These are phyloP conservation scores for Quadroppia sp. DNA, from an alignment of 2,888 invertebrate genomes.

Conservation along the genomic window DNA sequence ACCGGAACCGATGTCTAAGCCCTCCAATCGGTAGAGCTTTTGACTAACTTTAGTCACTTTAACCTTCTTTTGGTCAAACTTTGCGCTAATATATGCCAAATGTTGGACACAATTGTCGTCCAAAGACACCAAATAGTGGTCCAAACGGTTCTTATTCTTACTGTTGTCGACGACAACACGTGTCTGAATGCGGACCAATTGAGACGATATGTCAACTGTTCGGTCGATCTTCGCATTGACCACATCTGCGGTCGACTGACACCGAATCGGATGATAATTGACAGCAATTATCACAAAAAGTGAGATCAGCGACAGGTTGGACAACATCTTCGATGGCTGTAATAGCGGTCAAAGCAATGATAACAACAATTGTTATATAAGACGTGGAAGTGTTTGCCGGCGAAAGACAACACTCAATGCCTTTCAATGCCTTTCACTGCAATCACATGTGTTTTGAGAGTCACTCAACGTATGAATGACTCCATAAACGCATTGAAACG, in stretches of 20 bases:
- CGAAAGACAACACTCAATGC: not conserved
- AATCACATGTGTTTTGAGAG: not conserved
- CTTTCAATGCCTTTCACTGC: not conserved
- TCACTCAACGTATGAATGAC: not conserved
- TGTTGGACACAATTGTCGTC: slow-evolving; percentile 54
- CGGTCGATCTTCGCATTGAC: slow-evolving; percentile 69
- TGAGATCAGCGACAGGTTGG: not conserved
- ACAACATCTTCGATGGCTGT: not conserved
- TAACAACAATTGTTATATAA: not conserved
- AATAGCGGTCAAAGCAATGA: slow-evolving; percentile 1
- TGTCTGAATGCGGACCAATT: slow-evolving; percentile 75
- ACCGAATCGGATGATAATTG: not conserved
- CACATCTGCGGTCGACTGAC: slow-evolving; percentile 46
- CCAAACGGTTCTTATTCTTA: slow-evolving; percentile 64
- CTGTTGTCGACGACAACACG: slow-evolving; percentile 78
- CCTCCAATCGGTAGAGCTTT: slow-evolving; percentile 17
- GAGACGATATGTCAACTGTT: slow-evolving; percentile 78
- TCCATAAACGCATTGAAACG: not conserved
- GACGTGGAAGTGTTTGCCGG: slow-evolving; percentile 25
- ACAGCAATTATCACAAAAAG: not conserved
- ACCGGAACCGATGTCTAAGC: slow-evolving; percentile 37
- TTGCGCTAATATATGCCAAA: slow-evolving; percentile 32
- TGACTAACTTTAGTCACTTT: slow-evolving; percentile 3
- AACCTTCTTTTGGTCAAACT: slow-evolving; percentile 8
- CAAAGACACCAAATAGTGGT: slow-evolving; percentile 64